Conservation (phyloP, 2,113 vertebrate species). For the Nansenia antarctica region DNA sequence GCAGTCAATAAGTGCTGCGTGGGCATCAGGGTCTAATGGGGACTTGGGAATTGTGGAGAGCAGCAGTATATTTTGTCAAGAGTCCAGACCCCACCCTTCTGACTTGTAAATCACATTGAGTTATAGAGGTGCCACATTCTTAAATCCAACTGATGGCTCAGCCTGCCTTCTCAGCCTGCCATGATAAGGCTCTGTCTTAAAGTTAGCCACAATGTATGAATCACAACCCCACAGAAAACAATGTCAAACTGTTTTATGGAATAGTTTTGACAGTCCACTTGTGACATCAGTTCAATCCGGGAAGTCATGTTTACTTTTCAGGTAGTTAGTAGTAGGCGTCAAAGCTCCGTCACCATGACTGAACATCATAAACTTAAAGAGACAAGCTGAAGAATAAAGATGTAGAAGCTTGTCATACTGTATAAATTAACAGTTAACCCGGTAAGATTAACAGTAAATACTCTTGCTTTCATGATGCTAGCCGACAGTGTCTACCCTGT, state of each 20-base stretch:
- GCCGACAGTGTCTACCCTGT: background rate
- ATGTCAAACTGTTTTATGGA: background rate
- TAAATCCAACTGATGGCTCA: slow-evolving; percentile 26
- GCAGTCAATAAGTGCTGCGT: slow-evolving; percentile 61
- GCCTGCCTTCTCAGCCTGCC: background rate
- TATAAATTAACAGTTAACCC: background rate
- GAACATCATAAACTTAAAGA: background rate
- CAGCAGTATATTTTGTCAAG: slow-evolving; percentile 38
- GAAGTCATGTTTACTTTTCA: background rate
- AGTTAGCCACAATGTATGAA: slow-evolving; percentile 4
- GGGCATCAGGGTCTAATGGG: slow-evolving; percentile 27
- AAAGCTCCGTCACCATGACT: background rate
- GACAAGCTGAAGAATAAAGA: background rate
- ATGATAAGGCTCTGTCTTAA: slow-evolving; percentile 7
- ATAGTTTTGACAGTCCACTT: too few relatives aligned
- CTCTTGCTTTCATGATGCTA: background rate
- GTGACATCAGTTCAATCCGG: background rate
- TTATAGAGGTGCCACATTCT: slow-evolving; percentile 24
- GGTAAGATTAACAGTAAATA: too few relatives aligned
- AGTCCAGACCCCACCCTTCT: background rate
- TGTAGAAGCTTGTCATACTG: background rate
- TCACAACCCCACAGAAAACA: background rate
- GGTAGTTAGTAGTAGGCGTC: background rate
- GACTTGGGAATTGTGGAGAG: slow-evolving; percentile 39
- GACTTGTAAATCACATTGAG: slow-evolving; percentile 12